Percentiles rank a stretch among this genome's conserved stretches.
phyloP scores from a whole-genome alignment of 2,888 invertebrate genomes.

The Dusona sp. region DNA sequence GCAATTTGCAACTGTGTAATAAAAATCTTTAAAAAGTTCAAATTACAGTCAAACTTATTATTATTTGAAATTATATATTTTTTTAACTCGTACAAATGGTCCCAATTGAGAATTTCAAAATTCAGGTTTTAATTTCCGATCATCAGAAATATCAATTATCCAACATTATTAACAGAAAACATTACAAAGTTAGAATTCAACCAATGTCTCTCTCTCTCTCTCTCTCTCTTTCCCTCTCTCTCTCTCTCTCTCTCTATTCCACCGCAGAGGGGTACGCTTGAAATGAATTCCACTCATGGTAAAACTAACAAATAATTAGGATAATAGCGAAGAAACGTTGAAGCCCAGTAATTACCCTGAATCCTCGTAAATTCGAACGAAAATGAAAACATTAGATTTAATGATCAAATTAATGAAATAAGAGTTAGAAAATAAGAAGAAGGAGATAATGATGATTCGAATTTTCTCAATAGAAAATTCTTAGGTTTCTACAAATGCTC shows the following conservation, averaged over 20 bases:
- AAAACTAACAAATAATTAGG: constrained; percentile 30
- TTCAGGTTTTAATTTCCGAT: not conserved
- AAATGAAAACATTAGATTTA: not conserved
- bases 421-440: constrained; percentile 15
- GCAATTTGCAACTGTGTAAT: not conserved
- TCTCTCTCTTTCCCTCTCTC: not conserved
- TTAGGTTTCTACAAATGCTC: not conserved
- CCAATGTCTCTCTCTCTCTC: not conserved
- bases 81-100: not conserved
- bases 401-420: constrained; percentile 21
- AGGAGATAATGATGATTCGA: not conserved
- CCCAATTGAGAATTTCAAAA: not conserved
- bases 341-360: constrained; percentile 8
- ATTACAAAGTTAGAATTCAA: not conserved
- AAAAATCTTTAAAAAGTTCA: not conserved
- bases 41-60: not conserved
- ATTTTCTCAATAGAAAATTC: not conserved
- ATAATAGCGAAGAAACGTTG: constrained; percentile 27
- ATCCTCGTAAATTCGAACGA: not conserved
- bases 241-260: not conserved
- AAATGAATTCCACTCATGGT: not conserved
- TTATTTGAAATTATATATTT: not conserved
- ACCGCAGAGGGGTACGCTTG: not conserved
- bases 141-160: not conserved
- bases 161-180: not conserved